Conservation (phyloP, 2,113 vertebrate species). For the Himantopus leucocephalus region DNA sequence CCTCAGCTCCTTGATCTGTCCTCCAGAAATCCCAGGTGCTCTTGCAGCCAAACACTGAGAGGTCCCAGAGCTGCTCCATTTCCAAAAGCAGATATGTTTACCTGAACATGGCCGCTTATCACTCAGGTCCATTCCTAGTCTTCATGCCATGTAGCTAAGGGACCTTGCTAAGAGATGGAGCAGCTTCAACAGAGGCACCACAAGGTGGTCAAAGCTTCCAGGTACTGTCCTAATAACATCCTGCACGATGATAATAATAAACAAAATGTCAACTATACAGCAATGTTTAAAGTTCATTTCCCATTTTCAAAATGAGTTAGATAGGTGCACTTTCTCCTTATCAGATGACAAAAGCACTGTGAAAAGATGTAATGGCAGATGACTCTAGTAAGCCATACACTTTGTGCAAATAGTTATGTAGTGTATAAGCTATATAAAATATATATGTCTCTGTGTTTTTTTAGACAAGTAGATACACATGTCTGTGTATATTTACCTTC, state of each 20-base stretch:
- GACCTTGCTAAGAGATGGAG: not conserved
- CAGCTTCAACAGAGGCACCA: not conserved
- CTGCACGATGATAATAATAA: not conserved
- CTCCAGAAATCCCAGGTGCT: not conserved
- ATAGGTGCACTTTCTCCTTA: not conserved
- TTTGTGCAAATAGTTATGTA: not conserved
- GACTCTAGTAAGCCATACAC: not conserved
- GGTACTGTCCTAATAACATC: no score
- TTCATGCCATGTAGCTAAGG: not conserved
- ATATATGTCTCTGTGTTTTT: not conserved
- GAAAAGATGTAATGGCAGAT: not conserved
- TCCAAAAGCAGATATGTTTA: not conserved
- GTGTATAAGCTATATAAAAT: not conserved
- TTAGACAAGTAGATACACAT: not conserved
- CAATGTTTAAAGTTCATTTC: not conserved
- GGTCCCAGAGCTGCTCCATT: not conserved
- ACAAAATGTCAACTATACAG: not conserved
- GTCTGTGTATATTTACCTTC: not conserved
- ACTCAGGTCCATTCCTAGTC: not conserved
- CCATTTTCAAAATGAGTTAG: not conserved
- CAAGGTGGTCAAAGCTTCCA: not conserved
- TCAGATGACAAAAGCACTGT: not conserved
- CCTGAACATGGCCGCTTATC: accelerated
- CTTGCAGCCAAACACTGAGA: not conserved
- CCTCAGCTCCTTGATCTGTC: not conserved